These are phyloP conservation scores for Coturnix japonica DNA, from an alignment of 2,113 vertebrate genomes.

Conservation along the genomic window DNA sequence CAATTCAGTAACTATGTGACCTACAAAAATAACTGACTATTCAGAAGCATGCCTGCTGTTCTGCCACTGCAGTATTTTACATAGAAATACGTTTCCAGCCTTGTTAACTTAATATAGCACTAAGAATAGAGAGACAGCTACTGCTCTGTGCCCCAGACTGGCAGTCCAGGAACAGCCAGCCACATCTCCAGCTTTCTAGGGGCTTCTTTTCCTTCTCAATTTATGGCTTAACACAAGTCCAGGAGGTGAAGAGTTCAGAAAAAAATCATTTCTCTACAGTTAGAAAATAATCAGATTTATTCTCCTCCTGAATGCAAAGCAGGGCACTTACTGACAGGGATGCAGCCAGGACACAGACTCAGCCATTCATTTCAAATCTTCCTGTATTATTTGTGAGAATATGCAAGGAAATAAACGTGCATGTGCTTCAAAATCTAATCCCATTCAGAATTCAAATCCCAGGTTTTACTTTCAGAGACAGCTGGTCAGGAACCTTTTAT, in stretches of 20 bases:
- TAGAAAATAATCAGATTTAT: background rate
- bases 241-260: background rate
- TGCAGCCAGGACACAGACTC: background rate
- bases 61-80: conserved; percentile 37
- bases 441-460: background rate
- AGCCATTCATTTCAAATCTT: background rate
- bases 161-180: background rate
- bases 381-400: background rate
- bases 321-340: background rate
- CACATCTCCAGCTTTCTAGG: background rate
- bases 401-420: background rate
- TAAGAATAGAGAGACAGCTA: background rate
- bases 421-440: background rate
- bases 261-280: background rate
- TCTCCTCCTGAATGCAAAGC: background rate
- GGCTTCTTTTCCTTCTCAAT: background rate
- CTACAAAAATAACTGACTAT: conserved; percentile 10
- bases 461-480: background rate
- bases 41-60: background rate
- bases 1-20: background rate
- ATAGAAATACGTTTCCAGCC: background rate
- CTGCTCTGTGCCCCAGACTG: background rate
- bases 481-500: background rate
- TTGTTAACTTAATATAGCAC: conserved; percentile 18
- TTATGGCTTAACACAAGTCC: background rate